Percentiles rank a stretch among this genome's conserved stretches.
Evolutionary conservation across 2,797 vertebrate species (phyloP).

Genomic region (Emydoidea blandingii): DNA sequence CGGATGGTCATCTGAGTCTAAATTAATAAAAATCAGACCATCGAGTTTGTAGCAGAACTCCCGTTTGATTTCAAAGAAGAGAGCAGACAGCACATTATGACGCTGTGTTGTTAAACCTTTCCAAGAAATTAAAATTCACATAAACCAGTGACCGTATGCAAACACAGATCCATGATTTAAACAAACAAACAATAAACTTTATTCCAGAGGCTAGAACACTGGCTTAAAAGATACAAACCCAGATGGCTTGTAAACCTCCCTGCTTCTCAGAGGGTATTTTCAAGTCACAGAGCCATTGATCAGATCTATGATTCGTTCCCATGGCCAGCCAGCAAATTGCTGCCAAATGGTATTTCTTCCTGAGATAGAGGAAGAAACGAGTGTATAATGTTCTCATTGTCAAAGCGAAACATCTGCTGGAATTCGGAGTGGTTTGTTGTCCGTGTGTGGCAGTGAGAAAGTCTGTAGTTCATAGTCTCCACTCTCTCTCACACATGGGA

Average conservation of each 20-base stretch:
- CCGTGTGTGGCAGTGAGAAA: rapidly evolving
- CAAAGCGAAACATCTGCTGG: conserved; percentile 43
- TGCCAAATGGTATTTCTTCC: conserved; percentile 45
- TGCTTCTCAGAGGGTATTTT: background rate
- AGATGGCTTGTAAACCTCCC: background rate
- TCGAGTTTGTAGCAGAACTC: background rate
- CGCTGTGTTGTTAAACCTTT: background rate
- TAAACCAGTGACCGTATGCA: background rate
- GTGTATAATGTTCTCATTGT: conserved; percentile 23
- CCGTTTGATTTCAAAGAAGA: background rate
- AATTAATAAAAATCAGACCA: background rate
- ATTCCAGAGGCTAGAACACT: background rate
- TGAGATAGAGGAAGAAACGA: conserved; percentile 32
- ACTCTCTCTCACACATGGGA: background rate
- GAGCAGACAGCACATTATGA: background rate
- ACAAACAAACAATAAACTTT: background rate
- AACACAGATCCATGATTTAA: rapidly evolving
- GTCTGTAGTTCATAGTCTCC: rapidly evolving
- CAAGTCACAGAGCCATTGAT: background rate
- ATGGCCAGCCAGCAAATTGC: conserved; percentile 26
- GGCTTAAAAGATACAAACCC: background rate
- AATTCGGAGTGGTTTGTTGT: background rate
- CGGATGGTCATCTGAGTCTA: background rate
- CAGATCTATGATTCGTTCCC: background rate
- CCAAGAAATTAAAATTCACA: background rate